Evolutionary conservation across 2,888 invertebrate species (phyloP).

Genomic region (Pasiphila rectangulata): DNA sequence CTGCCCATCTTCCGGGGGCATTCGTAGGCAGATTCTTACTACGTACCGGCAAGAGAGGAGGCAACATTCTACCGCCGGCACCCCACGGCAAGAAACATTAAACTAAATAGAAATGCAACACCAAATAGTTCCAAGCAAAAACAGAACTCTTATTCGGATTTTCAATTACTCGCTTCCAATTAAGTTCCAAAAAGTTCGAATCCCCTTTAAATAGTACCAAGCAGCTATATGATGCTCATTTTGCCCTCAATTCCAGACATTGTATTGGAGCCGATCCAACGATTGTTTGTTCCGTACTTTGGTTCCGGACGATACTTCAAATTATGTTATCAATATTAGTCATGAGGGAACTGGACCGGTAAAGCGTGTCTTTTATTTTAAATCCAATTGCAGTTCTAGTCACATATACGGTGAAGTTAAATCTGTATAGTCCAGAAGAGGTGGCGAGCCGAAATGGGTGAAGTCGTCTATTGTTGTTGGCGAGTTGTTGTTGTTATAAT

Average conservation of each 20-base stretch:
- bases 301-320: constrained; percentile 44
- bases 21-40: too few species aligned
- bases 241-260: constrained; percentile 47
- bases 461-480: too few species aligned
- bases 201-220: constrained; percentile 44
- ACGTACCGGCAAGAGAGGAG: too few species aligned
- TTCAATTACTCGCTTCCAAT: not conserved
- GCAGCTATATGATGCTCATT: constrained; percentile 47
- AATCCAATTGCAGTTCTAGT: not conserved
- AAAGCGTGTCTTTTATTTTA: not conserved
- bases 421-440: not conserved
- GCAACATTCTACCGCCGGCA: too few species aligned
- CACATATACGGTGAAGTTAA: not conserved
- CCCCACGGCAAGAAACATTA: too few species aligned
- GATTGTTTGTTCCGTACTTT: constrained; percentile 45
- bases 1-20: too few species aligned
- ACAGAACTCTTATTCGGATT: not conserved
- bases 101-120: too few species aligned
- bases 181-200: too few species aligned
- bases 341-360: constrained; percentile 11
- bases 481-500: too few species aligned
- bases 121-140: not conserved
- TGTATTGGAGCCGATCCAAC: constrained; percentile 56
- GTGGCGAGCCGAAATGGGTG: too few species aligned
- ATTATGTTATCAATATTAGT: constrained; percentile 41